Conservation (phyloP, 2,113 vertebrate species). For the Sarotherodon lohbergeri region DNA sequence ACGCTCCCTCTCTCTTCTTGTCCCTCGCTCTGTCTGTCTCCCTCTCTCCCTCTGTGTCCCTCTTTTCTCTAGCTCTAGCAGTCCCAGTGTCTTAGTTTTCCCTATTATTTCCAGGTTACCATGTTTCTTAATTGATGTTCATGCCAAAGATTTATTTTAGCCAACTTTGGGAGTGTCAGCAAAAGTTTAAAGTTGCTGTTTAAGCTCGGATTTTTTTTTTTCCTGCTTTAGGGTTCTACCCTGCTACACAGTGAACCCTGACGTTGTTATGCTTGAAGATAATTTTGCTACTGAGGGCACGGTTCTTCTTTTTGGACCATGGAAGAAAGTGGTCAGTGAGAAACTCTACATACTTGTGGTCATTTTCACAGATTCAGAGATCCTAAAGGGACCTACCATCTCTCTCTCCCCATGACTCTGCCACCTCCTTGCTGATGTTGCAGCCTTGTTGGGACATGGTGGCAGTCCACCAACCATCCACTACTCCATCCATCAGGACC, state of each 20-base stretch:
- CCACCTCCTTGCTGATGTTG: neutral
- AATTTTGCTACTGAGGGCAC: neutral
- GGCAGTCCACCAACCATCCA: neutral
- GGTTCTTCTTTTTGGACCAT: neutral
- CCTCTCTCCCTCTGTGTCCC: neutral
- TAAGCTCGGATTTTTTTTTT: neutral
- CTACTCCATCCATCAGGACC: neutral
- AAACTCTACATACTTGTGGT: neutral
- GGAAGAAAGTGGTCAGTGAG: neutral
- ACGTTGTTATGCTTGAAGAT: neutral
- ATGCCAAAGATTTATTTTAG: neutral
- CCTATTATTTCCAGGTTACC: neutral
- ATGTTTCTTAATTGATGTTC: neutral
- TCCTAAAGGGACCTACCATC: neutral
- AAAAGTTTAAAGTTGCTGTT: neutral
- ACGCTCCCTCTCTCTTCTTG: neutral
- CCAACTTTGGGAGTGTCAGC: neutral
- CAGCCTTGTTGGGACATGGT: neutral
- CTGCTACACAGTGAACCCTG: neutral
- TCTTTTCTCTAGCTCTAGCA: neutral
- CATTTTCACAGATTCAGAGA: neutral
- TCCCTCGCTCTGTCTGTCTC: neutral
- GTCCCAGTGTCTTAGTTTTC: neutral
- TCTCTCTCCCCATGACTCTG: neutral
- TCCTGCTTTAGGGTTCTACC: neutral